Percentiles rank a stretch among this genome's conserved stretches.
Conservation (phyloP, 2,797 vertebrate species). For the Tokudaia tokunoshimensis region DNA sequence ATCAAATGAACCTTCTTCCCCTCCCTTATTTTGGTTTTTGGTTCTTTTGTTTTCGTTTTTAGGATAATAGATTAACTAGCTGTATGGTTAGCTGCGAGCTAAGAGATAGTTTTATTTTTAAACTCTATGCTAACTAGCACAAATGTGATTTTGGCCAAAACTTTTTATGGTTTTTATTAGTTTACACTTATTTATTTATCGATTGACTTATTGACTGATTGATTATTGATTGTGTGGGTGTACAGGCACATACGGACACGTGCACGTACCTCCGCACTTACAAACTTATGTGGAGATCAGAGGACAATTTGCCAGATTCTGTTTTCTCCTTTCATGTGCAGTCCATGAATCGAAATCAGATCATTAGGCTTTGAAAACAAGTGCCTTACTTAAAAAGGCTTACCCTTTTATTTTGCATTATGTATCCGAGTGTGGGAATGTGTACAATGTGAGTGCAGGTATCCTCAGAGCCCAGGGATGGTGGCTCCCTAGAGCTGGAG, state of each 20-base stretch:
- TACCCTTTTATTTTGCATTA: not conserved
- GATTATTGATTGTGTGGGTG: not conserved
- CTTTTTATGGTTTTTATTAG: not conserved
- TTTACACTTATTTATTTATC: not conserved
- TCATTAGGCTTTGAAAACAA: not conserved
- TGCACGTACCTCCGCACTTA: not conserved
- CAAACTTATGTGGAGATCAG: not conserved
- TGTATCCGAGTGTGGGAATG: too few species aligned
- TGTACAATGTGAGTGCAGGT: not conserved
- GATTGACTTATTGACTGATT: not conserved
- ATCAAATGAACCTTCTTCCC: not conserved
- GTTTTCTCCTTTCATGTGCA: not conserved
- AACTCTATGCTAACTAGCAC: constrained; percentile 5
- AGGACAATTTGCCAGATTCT: not conserved
- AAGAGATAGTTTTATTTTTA: constrained; percentile 45
- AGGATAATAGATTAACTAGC: not conserved
- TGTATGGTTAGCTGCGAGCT: not conserved
- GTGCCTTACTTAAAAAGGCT: not conserved
- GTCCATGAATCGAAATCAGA: not conserved
- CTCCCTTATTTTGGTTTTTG: not conserved
- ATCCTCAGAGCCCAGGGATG: not conserved
- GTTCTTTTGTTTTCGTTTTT: constrained; percentile 65
- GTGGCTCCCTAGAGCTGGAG: not conserved
- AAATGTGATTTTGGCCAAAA: not conserved
- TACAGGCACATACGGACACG: not conserved